Conservation (phyloP, 1,140 invertebrate genomes). For the Mercenaria mercenaria region DNA sequence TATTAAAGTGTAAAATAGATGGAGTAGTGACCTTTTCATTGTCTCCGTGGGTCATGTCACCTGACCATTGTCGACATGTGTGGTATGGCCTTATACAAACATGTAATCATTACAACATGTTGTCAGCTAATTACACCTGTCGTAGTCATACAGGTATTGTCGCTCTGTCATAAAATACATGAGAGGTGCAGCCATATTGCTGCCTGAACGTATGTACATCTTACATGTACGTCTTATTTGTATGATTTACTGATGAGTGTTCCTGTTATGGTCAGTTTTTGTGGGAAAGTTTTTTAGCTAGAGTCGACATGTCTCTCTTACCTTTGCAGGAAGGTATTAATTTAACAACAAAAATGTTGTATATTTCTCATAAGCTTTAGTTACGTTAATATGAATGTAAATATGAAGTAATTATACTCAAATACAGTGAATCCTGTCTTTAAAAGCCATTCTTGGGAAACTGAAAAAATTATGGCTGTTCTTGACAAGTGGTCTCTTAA, state of each 20-base stretch:
- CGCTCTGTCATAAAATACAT: background rate
- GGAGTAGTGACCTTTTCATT: conserved; percentile 5
- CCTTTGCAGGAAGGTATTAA: no score
- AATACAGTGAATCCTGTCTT: no score
- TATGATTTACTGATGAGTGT: background rate
- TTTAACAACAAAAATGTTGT: no score
- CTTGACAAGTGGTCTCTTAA: no score
- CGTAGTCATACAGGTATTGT: background rate
- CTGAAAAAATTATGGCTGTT: no score
- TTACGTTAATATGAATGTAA: no score
- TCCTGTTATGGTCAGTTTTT: background rate
- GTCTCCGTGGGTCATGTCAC: background rate
- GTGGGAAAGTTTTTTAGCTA: background rate
- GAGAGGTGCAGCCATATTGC: background rate
- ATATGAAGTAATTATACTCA: no score
- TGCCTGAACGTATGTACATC: background rate
- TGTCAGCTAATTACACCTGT: conserved; percentile 25
- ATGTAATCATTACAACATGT: conserved; percentile 10
- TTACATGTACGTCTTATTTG: no score
- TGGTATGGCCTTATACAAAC: conserved; percentile 4
- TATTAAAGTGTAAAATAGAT: background rate
- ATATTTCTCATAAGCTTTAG: no score
- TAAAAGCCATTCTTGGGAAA: no score
- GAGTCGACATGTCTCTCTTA: no score
- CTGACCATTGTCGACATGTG: background rate